Base-by-base conservation (phyloP, 2,113 vertebrate species). In the Phrynocephalus versicolor region DNA sequence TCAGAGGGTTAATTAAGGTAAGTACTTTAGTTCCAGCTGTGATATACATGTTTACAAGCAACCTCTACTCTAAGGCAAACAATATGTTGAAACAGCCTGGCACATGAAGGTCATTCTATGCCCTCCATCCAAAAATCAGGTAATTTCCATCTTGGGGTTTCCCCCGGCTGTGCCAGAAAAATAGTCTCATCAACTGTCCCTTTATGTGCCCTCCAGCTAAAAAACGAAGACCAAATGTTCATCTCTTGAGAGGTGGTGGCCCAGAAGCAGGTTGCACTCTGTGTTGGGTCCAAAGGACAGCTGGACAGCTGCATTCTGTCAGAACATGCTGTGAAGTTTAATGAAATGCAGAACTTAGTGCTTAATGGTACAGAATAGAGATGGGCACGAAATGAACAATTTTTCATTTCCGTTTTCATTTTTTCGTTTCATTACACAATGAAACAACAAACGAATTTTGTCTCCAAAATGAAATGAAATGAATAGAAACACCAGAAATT, bases 21-120 rank as follows among this genome's bases (percentile, higher is more conserved):
- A 39, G 8, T 12, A 2, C 21, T 57, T 55, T 57, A 2, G 25
- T 79, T 39, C 64, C 33, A 33, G 33, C 9, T 9, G 33, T 83
- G 18, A 35, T 0, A 0, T 0, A 0, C 35, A 39, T 39, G 2
- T 16, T 0, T 55, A 0, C 0, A 18, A 30, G 76, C 27, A 18
- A 1, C 14, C 25, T 57, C 51, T 70, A 58, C 83, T 72, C 70
- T 3, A 13, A 30, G 69, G 37, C 62, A 45, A 35, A 35, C 13
- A 57, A 51, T 19, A 57, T 10, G 4, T 35, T 45, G n/a, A 39
- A 27, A 58, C 6, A 4, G 6, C 23, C 41, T 37, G 73, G 58
- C 62, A 60, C 37, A 62, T 75, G 70, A 9, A 12, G 10, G n/a
- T 55, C 14, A 1, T 15, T 1, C n/a, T 14, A 15, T 27, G 14